These are phyloP conservation scores for Cercopithecus petaurista DNA, from an alignment of 2,797 vertebrate species.

Conservation along the genomic window DNA sequence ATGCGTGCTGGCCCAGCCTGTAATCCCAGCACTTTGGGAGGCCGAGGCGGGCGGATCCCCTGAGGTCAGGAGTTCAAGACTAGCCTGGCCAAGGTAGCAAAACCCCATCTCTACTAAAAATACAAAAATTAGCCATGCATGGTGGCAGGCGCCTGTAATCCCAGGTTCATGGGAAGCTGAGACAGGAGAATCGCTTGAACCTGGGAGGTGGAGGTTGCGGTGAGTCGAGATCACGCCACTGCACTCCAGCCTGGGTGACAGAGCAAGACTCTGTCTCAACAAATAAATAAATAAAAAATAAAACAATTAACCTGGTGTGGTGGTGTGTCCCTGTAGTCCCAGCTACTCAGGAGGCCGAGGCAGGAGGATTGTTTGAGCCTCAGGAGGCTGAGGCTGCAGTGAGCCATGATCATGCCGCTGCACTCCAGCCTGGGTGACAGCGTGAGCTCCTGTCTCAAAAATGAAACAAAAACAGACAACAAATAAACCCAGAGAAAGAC, in stretches of 20 bases:
- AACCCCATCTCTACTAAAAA: neutral
- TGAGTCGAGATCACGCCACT: neutral
- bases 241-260: neutral
- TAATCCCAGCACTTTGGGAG: neutral
- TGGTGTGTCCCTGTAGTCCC: neutral
- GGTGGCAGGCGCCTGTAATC: neutral
- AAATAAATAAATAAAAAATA: neutral
- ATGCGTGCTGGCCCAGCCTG: neutral
- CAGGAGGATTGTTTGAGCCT: neutral
- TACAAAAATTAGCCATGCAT: neutral
- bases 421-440: neutral
- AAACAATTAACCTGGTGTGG: neutral
- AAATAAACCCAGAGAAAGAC: neutral
- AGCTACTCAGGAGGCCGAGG: neutral
- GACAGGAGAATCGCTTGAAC: neutral
- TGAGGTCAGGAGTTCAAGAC: no score
- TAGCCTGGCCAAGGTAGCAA: no score
- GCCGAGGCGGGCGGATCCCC: no score
- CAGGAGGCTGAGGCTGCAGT: neutral
- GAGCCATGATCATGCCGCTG: neutral
- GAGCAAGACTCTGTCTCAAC: neutral
- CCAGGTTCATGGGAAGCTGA: neutral
- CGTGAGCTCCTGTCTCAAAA: neutral
- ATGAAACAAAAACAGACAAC: no score
- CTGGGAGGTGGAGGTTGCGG: neutral